These are phyloP conservation scores for Drosophila azteca DNA, from an alignment of 1,140 invertebrate species.

Conservation along the genomic window DNA sequence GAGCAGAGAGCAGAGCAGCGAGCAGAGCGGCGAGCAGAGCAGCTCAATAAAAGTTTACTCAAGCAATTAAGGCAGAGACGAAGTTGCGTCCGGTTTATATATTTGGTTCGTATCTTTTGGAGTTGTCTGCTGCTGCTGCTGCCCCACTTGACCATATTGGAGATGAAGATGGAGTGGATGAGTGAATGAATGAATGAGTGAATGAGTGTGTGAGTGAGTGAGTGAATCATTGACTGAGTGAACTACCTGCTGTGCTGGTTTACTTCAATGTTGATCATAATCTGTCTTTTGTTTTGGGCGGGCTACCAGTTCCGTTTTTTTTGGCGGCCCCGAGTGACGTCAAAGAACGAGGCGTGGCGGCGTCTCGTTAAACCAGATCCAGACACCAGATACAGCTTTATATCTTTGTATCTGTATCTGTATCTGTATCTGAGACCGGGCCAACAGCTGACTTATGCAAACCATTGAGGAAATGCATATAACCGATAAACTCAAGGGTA, in stretches of 20 bases:
- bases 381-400: not conserved
- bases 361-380: slow-evolving; percentile 2
- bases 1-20: not conserved
- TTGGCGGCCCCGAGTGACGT: slow-evolving; percentile 47
- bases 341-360: slow-evolving; percentile 39
- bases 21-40: slow-evolving; percentile 5
- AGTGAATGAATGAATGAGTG: slow-evolving; percentile 27
- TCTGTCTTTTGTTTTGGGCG: slow-evolving; percentile 37
- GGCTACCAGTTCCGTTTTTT: slow-evolving; percentile 68
- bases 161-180: slow-evolving; percentile 26
- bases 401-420: no score
- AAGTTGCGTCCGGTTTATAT: slow-evolving; percentile 49
- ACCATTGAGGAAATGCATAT: slow-evolving; percentile 12
- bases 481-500: slow-evolving; percentile 22
- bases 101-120: slow-evolving; percentile 30
- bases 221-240: slow-evolving; percentile 9
- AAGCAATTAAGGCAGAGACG: slow-evolving; percentile 47
- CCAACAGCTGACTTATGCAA: slow-evolving; percentile 8
- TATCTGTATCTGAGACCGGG: no score
- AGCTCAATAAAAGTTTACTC: slow-evolving; percentile 39
- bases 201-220: slow-evolving; percentile 21
- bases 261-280: slow-evolving; percentile 53
- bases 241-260: slow-evolving; percentile 77
- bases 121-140: slow-evolving; percentile 58
- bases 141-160: slow-evolving; percentile 44